Evolutionary conservation across 2,797 vertebrate genomes (phyloP), one percentile per base, ranked within the genome.

Genomic region (Halcyon leucocephala): DNA sequence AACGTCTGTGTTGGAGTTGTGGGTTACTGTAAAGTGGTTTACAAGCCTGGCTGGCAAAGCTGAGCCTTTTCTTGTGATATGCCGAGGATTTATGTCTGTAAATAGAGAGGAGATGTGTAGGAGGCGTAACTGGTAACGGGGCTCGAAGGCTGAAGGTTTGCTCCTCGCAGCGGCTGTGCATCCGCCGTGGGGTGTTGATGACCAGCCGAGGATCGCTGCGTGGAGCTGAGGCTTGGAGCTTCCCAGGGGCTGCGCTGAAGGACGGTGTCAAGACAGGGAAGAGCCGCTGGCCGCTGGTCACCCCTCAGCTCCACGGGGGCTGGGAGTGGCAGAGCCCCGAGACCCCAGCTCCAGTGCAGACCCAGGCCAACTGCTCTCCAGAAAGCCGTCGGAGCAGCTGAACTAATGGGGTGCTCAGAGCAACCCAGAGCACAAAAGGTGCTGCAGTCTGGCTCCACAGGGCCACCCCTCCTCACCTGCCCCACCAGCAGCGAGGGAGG

Each of bases 21-120:
- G 95, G 89, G 91, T 28, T 35, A 72, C 92, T 72, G 67, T 89
- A 91, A 94, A 97, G 92, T 26, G 83, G 82, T 94, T 93, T 84
- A 46, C 71, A 72, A 91, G 92, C 60, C 37, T 70, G 89, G 55
- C 93, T 97, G 96, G 96, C 92, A 96, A 35, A 81, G 71, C 89
- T 39, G 85, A 82, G 48, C 94, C 95, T 96, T 96, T 94, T 44
- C 91, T 33, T 52, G 93, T 62, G 97, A 62, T 92, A 37, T 46
- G 62, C 73, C 7, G 64, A 92, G 84, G 87, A 96, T 97, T 98
- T 96, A 44, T 66, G 69, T 95, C 90, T 89, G 95, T 97, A 94
- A 94, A 97, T 74, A 94, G 67, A 55, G 81, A 58, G 46, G 69
- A 72, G 86, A 48, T 37, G 84, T 0, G 82, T 25, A 17, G 93